Evolutionary conservation across 2,797 vertebrate genomes (phyloP), one percentile per base, ranked within the genome.

Genomic region (Telmatherina bonti): DNA sequence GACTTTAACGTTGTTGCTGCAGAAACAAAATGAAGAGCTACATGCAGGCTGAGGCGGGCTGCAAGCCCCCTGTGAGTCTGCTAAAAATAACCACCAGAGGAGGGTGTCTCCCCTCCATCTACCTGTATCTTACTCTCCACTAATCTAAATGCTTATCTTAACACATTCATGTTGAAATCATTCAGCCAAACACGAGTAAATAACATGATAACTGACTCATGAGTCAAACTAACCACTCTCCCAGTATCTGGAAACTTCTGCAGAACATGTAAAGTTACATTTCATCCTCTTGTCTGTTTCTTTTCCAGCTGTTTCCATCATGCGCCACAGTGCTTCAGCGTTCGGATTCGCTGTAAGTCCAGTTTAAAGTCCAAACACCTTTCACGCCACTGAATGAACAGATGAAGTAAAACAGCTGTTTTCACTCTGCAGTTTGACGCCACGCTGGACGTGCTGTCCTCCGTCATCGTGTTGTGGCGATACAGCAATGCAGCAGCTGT

Each of bases 341-440:
- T 99, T 99, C 86, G 98, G 97, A 92, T 99, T 99, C 91, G 97
- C 97, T 63, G 98, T 99, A 95, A 98, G 98, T 98, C 20, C 45
- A 26, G 30, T 5, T 1, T 20, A 43, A 64, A 68, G 8, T 16
- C 49, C 16, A 33, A 15, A 24, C 41, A 26, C 22, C 9, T 27
- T 29, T 10, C 7, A 1, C 7, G 1, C 2, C 16, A n/a, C 16
- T 3, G 26, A 2, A 12, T 10, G 2, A 12, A 22, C 12, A 6
- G 3, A 31, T 18, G 60, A 36, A 47, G 4, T 9, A 35, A 24
- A 27, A 11, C 2, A 3, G 15, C 27, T 65, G 9, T 72, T 58
- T 54, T 73, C 72, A 55, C 24, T 41, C 92, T 91, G 47, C 92
- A 99, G 98, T 99, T 99, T 70, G 97, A 99, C 36, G 98, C 98